phyloP scores from a whole-genome alignment of 2,113 vertebrate genomes.

The Misgurnus anguillicaudatus region DNA sequence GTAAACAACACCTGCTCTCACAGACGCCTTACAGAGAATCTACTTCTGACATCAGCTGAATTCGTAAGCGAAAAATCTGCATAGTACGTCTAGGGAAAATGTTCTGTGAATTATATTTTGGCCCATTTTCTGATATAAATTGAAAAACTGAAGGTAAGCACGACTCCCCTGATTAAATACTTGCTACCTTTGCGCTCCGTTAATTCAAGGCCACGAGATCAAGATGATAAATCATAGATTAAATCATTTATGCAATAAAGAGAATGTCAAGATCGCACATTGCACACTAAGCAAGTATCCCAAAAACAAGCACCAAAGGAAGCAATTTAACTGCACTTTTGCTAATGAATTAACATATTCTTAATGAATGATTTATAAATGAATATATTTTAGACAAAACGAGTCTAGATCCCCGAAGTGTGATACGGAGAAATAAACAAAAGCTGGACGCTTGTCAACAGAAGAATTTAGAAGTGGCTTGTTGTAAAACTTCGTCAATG shows the following conservation, averaged over 20 bases:
- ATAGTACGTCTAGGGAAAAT: not conserved
- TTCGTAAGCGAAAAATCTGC: slow-evolving; percentile 20
- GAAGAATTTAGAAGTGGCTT: not conserved
- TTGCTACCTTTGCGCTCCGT: not conserved
- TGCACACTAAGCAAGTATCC: not conserved
- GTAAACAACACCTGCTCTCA: slow-evolving; percentile 60
- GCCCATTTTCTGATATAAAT: not conserved
- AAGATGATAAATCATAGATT: not conserved
- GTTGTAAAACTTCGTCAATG: too few species aligned
- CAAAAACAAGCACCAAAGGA: not conserved
- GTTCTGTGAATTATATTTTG: not conserved
- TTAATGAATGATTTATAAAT: slow-evolving; percentile 16
- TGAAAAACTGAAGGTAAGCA: not conserved
- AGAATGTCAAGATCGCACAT: not conserved
- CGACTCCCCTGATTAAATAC: slow-evolving; percentile 4
- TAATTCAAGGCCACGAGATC: not conserved
- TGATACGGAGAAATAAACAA: not conserved
- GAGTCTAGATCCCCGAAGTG: not conserved
- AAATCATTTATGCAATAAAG: not conserved
- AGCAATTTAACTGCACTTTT: not conserved
- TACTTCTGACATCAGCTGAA: slow-evolving; percentile 12
- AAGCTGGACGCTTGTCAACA: slow-evolving; percentile 1
- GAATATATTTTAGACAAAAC: not conserved
- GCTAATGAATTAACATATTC: slow-evolving; percentile 5
- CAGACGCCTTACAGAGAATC: slow-evolving; percentile 26